These are phyloP conservation scores for Neocrepidodera transversa DNA, from an alignment of 2,888 invertebrate species.

Conservation along the genomic window DNA sequence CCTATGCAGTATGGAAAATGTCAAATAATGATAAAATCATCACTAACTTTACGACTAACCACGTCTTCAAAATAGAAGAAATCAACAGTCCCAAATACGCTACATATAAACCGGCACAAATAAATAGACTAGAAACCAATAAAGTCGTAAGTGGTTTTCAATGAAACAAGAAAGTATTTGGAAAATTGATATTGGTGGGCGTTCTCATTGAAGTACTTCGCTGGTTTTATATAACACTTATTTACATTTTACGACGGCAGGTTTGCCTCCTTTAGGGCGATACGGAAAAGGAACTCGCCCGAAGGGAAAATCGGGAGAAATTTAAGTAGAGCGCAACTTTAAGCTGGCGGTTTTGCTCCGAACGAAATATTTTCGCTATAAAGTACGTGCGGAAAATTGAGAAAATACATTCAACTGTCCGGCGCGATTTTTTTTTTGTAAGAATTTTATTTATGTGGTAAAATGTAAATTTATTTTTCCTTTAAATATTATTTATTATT, in stretches of 20 bases:
- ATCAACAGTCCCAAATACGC: conserved; percentile 2
- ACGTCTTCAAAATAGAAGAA: not conserved
- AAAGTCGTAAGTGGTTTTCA: conserved; percentile 34
- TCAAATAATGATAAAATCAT: too few relatives aligned
- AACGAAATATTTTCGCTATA: conserved; percentile 21
- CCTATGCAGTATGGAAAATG: not conserved
- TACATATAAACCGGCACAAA: conserved; percentile 28
- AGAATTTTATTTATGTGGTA: too few relatives aligned
- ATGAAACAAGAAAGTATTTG: conserved; percentile 38
- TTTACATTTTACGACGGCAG: conserved; percentile 45
- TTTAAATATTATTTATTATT: too few relatives aligned
- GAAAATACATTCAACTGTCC: conserved; percentile 19
- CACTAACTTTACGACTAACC: conserved; percentile 15
- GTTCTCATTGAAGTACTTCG: conserved; percentile 25
- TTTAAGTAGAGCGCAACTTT: conserved; percentile 26
- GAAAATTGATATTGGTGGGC: conserved; percentile 40
- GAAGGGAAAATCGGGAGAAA: conserved; percentile 23
- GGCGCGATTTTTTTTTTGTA: too few relatives aligned
- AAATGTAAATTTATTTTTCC: too few relatives aligned
- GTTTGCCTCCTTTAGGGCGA: conserved; percentile 37
- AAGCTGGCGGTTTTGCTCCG: conserved; percentile 1
- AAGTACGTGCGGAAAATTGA: conserved; percentile 19
- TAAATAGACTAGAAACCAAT: conserved; percentile 33
- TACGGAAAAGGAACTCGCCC: conserved; percentile 18
- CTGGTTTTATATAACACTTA: conserved; percentile 41